These are phyloP conservation scores for Scolopax bukidnonensis DNA, from an alignment of 2,797 vertebrate species.

Conservation along the genomic window DNA sequence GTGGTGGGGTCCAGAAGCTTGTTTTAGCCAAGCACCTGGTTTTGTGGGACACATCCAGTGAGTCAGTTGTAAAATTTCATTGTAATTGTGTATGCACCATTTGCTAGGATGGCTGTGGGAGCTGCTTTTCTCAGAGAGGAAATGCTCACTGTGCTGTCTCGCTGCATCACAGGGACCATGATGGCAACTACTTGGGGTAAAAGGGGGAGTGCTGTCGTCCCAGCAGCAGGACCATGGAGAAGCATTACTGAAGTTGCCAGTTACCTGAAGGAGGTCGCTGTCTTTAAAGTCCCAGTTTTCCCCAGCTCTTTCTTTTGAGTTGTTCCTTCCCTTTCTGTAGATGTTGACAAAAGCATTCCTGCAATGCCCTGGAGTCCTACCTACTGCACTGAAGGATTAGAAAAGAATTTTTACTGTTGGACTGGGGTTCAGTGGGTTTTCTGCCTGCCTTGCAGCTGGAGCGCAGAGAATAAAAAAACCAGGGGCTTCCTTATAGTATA, in stretches of 20 bases:
- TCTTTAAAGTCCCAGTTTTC: neutral
- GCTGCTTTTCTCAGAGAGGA: neutral
- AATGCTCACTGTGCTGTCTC: rapidly evolving
- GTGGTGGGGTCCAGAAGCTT: neutral
- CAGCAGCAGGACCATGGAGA: rapidly evolving
- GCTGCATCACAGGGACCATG: rapidly evolving
- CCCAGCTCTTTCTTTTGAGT: neutral
- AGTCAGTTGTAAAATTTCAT: neutral
- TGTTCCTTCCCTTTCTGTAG: neutral
- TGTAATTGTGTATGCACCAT: neutral
- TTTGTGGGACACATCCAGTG: neutral
- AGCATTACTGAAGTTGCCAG: neutral
- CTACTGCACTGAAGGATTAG: neutral
- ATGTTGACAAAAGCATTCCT: neutral
- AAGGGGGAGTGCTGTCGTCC: neutral
- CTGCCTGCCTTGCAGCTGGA: neutral
- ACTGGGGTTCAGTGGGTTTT: neutral
- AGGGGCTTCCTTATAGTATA: rapidly evolving
- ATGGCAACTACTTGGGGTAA: neutral
- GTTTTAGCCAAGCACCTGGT: neutral
- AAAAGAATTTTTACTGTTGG: neutral
- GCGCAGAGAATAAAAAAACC: neutral
- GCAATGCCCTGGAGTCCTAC: rapidly evolving
- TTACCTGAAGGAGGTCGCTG: neutral
- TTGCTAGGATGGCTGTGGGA: neutral